Conservation (phyloP, 2,888 invertebrate genomes). For the Drosophila fungiperda region DNA sequence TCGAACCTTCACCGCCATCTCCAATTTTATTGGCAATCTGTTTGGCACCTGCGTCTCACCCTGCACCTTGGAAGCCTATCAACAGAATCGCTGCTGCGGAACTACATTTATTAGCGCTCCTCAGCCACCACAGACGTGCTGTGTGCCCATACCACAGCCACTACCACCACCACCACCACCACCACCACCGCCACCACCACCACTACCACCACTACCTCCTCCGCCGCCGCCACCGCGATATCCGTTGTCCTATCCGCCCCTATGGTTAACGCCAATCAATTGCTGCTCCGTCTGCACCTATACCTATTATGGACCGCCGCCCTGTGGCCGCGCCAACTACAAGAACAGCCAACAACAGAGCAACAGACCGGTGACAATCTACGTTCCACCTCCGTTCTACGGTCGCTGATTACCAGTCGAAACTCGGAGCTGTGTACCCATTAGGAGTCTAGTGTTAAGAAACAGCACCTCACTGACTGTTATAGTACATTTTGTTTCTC, state of each 20-base stretch:
- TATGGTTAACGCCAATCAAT: slow-evolving; percentile 64
- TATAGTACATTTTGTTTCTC: slow-evolving; percentile 1
- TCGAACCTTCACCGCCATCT: slow-evolving; percentile 70
- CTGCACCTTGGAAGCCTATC: slow-evolving; percentile 76
- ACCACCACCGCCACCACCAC: slow-evolving; percentile 25
- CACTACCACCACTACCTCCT: slow-evolving; percentile 25
- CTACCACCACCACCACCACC: slow-evolving; percentile 20
- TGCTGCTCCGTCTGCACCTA: slow-evolving; percentile 76
- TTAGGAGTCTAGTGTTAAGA: slow-evolving; percentile 23
- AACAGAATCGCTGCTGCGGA: slow-evolving; percentile 75
- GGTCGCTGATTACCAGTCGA: slow-evolving; percentile 38
- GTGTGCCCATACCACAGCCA: slow-evolving; percentile 18
- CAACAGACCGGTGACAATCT: slow-evolving; percentile 56
- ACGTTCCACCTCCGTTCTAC: slow-evolving; percentile 69
- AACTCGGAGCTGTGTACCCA: background rate
- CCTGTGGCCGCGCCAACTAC: slow-evolving; percentile 63
- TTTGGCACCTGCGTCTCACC: slow-evolving; percentile 67
- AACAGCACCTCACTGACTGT: slow-evolving; percentile 15
- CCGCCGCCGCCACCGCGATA: slow-evolving; percentile 41
- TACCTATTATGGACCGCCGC: slow-evolving; percentile 78
- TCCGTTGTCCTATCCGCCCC: slow-evolving; percentile 40
- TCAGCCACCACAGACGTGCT: slow-evolving; percentile 45
- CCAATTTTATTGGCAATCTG: slow-evolving; percentile 67
- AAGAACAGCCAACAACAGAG: slow-evolving; percentile 21
- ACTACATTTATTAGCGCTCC: slow-evolving; percentile 43